Evolutionary conservation across 2,888 invertebrate species (phyloP).

Genomic region (Cepaea hortensis): DNA sequence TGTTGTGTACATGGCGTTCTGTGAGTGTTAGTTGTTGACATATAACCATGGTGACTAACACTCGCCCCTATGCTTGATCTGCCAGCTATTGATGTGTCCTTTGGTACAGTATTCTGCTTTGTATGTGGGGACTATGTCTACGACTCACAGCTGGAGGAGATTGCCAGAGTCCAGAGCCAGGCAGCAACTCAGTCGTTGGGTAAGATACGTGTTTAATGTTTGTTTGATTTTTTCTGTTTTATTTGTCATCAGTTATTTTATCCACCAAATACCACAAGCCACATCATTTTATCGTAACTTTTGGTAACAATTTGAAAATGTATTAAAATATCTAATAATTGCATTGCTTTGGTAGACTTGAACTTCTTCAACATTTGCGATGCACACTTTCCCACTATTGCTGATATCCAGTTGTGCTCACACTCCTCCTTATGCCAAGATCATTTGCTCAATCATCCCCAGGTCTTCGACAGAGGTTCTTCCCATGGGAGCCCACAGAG

Average conservation of each 20-base stretch:
- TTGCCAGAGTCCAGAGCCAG: constrained; percentile 73
- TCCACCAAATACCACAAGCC: too few relatives aligned
- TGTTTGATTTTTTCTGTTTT: not conserved
- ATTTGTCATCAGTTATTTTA: too few relatives aligned
- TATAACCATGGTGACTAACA: not conserved
- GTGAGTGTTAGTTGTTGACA: too few relatives aligned
- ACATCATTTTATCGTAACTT: too few relatives aligned
- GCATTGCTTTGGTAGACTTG: too few relatives aligned
- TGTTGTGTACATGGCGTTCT: too few relatives aligned
- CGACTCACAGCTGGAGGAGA: constrained; percentile 82
- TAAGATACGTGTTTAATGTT: not conserved
- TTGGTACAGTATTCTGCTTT: constrained; percentile 92
- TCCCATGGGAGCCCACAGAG: constrained; percentile 87
- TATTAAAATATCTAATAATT: too few relatives aligned
- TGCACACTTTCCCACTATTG: too few relatives aligned
- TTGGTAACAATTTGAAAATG: too few relatives aligned
- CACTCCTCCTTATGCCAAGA: too few relatives aligned
- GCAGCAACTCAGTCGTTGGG: constrained; percentile 56
- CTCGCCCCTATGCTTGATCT: constrained; percentile 32
- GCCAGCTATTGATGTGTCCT: constrained; percentile 86
- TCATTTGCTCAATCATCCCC: constrained; percentile 8
- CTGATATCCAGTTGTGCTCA: too few relatives aligned
- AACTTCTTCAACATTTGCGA: too few relatives aligned
- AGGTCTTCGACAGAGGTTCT: constrained; percentile 78
- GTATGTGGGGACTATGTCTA: constrained; percentile 95